phyloP scores from a whole-genome alignment of 2,888 invertebrate genomes.

The Eudemis profundana region DNA sequence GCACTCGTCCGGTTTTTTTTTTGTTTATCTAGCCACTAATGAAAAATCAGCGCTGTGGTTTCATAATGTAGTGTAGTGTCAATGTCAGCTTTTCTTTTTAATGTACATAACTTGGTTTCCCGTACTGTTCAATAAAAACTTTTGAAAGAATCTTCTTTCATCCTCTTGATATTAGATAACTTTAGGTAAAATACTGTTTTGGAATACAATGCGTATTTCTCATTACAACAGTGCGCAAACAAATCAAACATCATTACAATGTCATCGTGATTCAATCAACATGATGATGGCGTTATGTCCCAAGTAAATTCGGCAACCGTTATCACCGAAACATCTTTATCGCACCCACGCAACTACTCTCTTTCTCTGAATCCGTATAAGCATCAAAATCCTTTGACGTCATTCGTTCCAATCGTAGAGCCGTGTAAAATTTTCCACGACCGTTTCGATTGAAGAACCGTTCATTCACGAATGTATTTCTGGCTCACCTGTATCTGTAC shows the following conservation, averaged over 20 bases:
- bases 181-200: too few species aligned
- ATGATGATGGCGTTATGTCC: conserved; percentile 40
- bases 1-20: too few species aligned
- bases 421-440: conserved; percentile 80
- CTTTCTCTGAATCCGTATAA: conserved; percentile 47
- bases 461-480: conserved; percentile 72
- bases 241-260: background rate
- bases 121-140: too few species aligned
- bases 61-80: too few species aligned
- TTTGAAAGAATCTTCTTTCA: too few species aligned
- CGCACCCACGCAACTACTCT: conserved; percentile 43
- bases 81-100: too few species aligned
- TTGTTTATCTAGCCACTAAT: too few species aligned
- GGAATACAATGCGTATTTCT: too few species aligned
- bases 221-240: too few species aligned
- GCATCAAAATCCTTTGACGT: conserved; percentile 56
- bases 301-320: conserved; percentile 41
- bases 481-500: conserved; percentile 59
- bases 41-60: too few species aligned
- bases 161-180: too few species aligned
- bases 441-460: conserved; percentile 59
- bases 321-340: conserved; percentile 13
- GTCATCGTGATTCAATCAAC: background rate
- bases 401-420: conserved; percentile 55
- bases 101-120: too few species aligned